A percentile compares a stretch with the other conserved stretches of the same genome.
These are phyloP conservation scores for Podiceps cristatus DNA, from an alignment of 2,113 vertebrate species.

Conservation along the genomic window DNA sequence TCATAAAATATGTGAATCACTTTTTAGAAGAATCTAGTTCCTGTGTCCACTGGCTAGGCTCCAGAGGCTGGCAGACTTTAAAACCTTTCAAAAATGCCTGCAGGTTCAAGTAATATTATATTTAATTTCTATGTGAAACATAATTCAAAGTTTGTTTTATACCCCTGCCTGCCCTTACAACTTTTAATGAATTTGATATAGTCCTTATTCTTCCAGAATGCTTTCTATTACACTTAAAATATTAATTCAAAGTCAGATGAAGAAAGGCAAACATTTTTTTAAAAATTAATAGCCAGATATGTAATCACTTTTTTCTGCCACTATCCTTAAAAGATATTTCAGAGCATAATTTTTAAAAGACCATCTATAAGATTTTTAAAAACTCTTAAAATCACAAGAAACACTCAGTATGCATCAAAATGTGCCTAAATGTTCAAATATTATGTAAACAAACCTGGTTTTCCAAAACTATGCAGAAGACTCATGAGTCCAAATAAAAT, in stretches of 20 bases:
- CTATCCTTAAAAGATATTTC: constrained; percentile 39
- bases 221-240: constrained; percentile 9
- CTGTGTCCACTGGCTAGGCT: neutral
- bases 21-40: constrained; percentile 16
- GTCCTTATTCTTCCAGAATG: constrained; percentile 8
- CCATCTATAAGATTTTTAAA: constrained; percentile 60
- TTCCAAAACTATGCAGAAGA: constrained; percentile 66
- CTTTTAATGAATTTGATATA: neutral
- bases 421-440: constrained; percentile 57
- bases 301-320: neutral
- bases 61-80: neutral
- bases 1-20: neutral
- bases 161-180: neutral
- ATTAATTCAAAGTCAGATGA: constrained; percentile 26
- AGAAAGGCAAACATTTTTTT: neutral
- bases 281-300: constrained; percentile 29
- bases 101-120: neutral
- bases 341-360: constrained; percentile 47
- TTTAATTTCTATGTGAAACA: neutral
- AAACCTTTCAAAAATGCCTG: neutral
- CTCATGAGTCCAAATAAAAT: constrained; percentile 65
- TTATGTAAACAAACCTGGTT: constrained; percentile 65
- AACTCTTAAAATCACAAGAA: constrained; percentile 71
- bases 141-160: neutral
- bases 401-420: constrained; percentile 64